Conservation (phyloP, 2,113 vertebrate genomes). For the Haemorhous mexicanus region DNA sequence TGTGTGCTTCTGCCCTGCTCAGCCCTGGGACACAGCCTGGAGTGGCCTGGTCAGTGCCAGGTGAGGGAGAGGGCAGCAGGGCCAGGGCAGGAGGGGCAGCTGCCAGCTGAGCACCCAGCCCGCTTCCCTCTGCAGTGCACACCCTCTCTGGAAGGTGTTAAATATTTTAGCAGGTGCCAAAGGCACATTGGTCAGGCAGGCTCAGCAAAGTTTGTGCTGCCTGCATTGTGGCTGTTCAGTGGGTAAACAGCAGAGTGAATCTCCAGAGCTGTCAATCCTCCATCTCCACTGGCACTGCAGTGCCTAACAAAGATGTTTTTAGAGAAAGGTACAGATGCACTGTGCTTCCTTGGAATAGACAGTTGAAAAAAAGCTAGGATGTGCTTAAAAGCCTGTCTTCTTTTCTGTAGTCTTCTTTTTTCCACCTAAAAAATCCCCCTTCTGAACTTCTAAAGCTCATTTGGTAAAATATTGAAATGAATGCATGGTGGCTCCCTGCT, state of each 20-base stretch:
- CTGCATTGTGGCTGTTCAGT: neutral
- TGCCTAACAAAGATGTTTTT: neutral
- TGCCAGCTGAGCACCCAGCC: neutral
- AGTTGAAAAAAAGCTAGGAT: neutral
- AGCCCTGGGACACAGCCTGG: neutral
- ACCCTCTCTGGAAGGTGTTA: neutral
- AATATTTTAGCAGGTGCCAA: neutral
- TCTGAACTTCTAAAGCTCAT: neutral
- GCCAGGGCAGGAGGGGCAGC: neutral
- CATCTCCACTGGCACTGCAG: neutral
- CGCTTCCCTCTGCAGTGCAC: neutral
- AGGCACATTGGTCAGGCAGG: neutral
- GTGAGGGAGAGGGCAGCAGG: neutral
- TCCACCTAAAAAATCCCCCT: neutral
- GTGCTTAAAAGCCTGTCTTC: neutral
- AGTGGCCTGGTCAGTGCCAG: accelerated
- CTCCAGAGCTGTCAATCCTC: neutral
- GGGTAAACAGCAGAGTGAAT: neutral
- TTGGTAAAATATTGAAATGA: neutral
- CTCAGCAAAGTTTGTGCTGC: neutral
- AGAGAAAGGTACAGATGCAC: neutral
- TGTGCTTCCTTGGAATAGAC: neutral
- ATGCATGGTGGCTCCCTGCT: accelerated
- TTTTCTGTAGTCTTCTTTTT: neutral
- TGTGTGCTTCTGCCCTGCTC: neutral